Conservation (phyloP, 2,888 invertebrate genomes). For the Arge pagana region DNA sequence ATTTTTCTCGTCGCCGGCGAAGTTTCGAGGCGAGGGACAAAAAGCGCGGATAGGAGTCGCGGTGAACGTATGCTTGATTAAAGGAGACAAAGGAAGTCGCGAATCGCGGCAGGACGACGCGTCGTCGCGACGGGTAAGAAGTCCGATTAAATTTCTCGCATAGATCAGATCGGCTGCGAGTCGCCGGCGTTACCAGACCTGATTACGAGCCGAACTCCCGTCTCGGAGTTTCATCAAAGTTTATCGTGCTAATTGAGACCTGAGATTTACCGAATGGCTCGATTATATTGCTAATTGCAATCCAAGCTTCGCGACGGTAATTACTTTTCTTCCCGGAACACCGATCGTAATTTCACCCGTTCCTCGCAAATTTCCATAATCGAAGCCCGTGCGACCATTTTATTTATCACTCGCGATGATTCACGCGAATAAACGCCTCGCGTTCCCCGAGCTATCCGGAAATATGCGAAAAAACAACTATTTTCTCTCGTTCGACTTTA, state of each 20-base stretch:
- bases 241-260: slow-evolving; percentile 39
- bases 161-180: not conserved
- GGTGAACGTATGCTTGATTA: too few species aligned
- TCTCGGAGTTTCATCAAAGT: slow-evolving; percentile 20
- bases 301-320: slow-evolving; percentile 42
- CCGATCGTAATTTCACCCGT: not conserved
- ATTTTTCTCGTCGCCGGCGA: not conserved
- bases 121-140: not conserved
- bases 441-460: too few species aligned
- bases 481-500: too few species aligned
- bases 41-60: not conserved
- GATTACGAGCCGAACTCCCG: not conserved
- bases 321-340: slow-evolving; percentile 35
- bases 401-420: too few species aligned
- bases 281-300: slow-evolving; percentile 24
- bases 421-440: too few species aligned
- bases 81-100: not conserved
- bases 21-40: not conserved
- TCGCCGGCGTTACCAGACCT: not conserved
- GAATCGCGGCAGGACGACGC: not conserved
- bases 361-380: not conserved
- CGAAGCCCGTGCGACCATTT: too few species aligned
- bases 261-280: slow-evolving; percentile 31
- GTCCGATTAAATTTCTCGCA: not conserved
- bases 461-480: too few species aligned